A percentile compares a stretch with the other conserved stretches of the same genome.
These are phyloP conservation scores for Echinarachnius parma DNA, from an alignment of 53 echinoderm and acorn worm genomes.

Conservation along the genomic window DNA sequence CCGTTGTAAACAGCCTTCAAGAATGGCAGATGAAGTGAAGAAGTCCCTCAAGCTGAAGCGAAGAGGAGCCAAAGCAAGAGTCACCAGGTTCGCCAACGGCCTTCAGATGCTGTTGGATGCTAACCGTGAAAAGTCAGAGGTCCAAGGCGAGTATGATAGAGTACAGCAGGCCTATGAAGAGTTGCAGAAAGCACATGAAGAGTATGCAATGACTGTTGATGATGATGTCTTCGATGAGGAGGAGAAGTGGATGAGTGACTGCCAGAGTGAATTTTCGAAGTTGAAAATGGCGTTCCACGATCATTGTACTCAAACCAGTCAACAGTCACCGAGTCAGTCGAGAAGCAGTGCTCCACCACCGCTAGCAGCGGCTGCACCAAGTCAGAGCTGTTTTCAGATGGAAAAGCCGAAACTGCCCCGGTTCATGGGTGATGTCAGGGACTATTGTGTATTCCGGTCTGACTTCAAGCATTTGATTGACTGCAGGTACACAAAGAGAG, in stretches of 20 bases:
- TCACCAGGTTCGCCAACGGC: not conserved
- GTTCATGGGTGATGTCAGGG: slow-evolving; percentile 52
- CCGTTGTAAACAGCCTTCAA: too few relatives aligned
- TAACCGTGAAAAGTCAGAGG: not conserved
- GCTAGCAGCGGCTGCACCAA: not conserved
- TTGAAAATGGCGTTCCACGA: slow-evolving; percentile 7
- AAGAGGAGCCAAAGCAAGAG: slow-evolving; percentile 24
- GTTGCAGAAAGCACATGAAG: slow-evolving; percentile 11
- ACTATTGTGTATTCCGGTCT: slow-evolving; percentile 35
- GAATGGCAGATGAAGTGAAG: slow-evolving; percentile 3
- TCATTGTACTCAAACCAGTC: not conserved
- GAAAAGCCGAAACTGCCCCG: slow-evolving; percentile 61
- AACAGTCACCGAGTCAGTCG: not conserved
- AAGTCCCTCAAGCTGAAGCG: slow-evolving; percentile 22
- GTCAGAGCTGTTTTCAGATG: slow-evolving; percentile 2
- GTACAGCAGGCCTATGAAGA: slow-evolving; percentile 3
- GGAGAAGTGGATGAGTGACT: slow-evolving; percentile 46
- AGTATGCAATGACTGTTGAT: slow-evolving; percentile 1
- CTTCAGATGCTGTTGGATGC: not conserved
- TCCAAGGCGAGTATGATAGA: not conserved
- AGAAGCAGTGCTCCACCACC: too few relatives aligned
- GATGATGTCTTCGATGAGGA: slow-evolving; percentile 44
- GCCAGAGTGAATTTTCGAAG: slow-evolving; percentile 29
- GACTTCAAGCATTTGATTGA: slow-evolving; percentile 54
- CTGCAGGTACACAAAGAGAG: slow-evolving; percentile 13